These are phyloP conservation scores for Drosophila mayri DNA, from an alignment of 1,140 invertebrate genomes.

Conservation along the genomic window DNA sequence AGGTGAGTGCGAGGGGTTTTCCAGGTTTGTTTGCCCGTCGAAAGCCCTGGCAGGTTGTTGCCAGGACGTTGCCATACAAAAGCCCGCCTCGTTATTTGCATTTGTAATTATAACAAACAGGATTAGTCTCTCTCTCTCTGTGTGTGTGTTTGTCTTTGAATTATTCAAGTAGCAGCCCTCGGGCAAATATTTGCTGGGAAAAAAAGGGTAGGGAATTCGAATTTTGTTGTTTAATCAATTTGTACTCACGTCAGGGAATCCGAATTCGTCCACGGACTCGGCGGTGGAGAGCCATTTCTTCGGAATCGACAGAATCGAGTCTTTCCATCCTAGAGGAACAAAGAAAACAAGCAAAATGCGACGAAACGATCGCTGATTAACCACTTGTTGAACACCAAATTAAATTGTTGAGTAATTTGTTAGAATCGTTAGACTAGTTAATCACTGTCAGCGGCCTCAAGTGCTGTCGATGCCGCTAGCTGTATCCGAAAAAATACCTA, in stretches of 20 bases:
- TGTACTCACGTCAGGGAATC: conserved; percentile 85
- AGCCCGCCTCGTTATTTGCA: conserved; percentile 79
- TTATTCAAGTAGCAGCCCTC: conserved; percentile 69
- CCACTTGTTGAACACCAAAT: conserved; percentile 53
- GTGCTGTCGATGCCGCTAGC: conserved; percentile 12
- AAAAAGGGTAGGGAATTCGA: conserved; percentile 38
- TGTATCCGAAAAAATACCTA: conserved; percentile 26
- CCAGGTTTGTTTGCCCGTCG: conserved; percentile 53
- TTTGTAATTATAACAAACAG: conserved; percentile 85
- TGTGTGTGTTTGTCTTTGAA: conserved; percentile 60
- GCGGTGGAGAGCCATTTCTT: conserved; percentile 89
- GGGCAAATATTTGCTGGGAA: conserved; percentile 63
- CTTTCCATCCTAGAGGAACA: conserved; percentile 87
- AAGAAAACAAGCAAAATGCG: conserved; percentile 35
- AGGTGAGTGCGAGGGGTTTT: conserved; percentile 48
- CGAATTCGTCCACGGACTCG: conserved; percentile 85
- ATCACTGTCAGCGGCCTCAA: conserved; percentile 67
- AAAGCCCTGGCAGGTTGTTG: conserved; percentile 32
- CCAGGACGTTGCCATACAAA: conserved; percentile 66
- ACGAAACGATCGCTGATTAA: conserved; percentile 56
- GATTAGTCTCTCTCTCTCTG: conserved; percentile 65
- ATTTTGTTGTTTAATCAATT: conserved; percentile 71
- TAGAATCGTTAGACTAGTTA: conserved; percentile 40
- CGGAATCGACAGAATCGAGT: conserved; percentile 88
- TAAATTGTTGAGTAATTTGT: conserved; percentile 43